phyloP scores from a whole-genome alignment of 1,140 invertebrate genomes.

The Drosophila pseudoananassae region DNA sequence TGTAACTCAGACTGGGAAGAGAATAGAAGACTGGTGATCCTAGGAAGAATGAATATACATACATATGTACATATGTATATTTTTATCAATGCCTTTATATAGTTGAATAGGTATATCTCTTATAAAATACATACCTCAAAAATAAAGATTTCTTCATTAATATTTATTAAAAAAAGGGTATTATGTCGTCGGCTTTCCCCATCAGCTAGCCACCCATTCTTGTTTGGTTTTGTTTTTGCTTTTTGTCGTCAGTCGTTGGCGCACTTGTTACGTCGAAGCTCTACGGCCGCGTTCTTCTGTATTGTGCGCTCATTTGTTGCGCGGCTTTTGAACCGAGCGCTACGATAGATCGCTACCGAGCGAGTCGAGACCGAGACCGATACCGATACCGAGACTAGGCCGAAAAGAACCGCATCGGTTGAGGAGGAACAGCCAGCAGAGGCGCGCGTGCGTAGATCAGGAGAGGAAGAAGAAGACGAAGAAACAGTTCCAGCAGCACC shows the following conservation, averaged over 20 bases:
- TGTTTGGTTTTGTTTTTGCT: constrained; percentile 7
- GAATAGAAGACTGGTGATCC: too few species aligned
- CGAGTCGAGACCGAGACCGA: too few species aligned
- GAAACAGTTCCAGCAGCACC: constrained; percentile 17
- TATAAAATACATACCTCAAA: too few species aligned
- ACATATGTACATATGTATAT: too few species aligned
- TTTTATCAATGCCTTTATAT: too few species aligned
- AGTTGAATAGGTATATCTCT: too few species aligned
- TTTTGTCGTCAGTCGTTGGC: constrained; percentile 36
- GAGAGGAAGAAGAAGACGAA: not conserved
- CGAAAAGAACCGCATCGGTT: constrained; percentile 5
- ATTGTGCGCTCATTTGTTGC: constrained; percentile 71
- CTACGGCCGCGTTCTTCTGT: constrained; percentile 50
- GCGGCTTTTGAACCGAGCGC: constrained; percentile 66
- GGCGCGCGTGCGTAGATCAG: constrained; percentile 65
- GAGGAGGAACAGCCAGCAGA: constrained; percentile 6
- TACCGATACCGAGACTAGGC: too few species aligned
- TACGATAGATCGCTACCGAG: constrained; percentile 43
- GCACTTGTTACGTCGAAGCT: constrained; percentile 69
- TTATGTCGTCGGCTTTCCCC: not conserved
- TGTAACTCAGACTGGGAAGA: too few species aligned
- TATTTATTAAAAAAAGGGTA: too few species aligned
- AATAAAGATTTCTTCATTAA: too few species aligned
- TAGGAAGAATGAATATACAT: too few species aligned
- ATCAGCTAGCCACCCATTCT: not conserved